phyloP scores from a whole-genome alignment of 2,113 vertebrate genomes.

The Ptilorrhoa leucosticta region DNA sequence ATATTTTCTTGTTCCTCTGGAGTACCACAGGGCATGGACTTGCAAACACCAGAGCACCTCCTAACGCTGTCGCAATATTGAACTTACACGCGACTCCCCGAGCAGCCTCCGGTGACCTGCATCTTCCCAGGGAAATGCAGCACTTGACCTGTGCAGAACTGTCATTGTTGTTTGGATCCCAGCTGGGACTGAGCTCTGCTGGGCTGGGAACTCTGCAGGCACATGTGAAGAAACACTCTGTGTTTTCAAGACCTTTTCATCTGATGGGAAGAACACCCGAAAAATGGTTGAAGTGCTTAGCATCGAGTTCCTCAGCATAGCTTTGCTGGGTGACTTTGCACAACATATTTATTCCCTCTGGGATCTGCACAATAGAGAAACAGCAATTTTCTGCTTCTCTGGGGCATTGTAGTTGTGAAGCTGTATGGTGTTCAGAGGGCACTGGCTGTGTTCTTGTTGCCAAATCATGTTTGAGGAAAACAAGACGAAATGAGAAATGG shows the following conservation, averaged over 20 bases:
- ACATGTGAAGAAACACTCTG: neutral
- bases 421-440: neutral
- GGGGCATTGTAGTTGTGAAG: neutral
- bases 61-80: neutral
- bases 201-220: neutral
- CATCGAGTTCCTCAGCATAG: neutral
- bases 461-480: constrained; percentile 26
- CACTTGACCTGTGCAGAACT: constrained; percentile 15
- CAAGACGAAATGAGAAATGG: neutral
- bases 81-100: neutral
- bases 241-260: constrained; percentile 21
- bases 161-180: neutral
- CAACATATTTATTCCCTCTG: constrained; percentile 4
- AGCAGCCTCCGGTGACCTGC: neutral
- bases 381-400: neutral
- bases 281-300: neutral
- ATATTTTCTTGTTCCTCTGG: neutral
- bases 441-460: neutral
- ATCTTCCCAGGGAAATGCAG: neutral
- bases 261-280: constrained; percentile 5
- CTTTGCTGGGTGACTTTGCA: constrained; percentile 25
- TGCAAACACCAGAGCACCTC: neutral
- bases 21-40: neutral
- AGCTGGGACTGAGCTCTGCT: neutral
- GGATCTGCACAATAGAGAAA: constrained; percentile 19